Evolutionary conservation across 2,797 vertebrate genomes (phyloP), one percentile per base, ranked within the genome.

Genomic region (Etheostoma nigrum): DNA sequence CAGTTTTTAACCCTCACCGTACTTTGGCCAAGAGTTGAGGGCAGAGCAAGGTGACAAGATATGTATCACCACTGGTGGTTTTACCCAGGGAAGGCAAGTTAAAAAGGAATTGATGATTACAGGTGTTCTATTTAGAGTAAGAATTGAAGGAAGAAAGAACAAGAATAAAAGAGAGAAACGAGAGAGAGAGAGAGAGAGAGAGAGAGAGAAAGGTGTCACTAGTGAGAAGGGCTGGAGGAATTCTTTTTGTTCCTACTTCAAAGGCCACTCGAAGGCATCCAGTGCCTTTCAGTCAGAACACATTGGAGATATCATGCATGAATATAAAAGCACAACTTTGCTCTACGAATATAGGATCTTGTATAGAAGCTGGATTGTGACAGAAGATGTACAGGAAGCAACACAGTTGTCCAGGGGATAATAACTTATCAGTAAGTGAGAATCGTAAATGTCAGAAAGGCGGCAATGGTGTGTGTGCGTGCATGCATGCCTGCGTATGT

Each of bases 211-310:
- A 83, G 57, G 72, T 21, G 45, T 69, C 78, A 67, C 65, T 69
- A n/a, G 65, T 58, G 80, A 86, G 85, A 82, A 64, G 76, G 52
- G 79, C 68, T 78, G 85, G 83, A 80, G 85, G 83, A 85, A 90
- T 90, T 92, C 85, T 90, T 90, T 94, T 93, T 94, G 92, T 93
- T 93, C 91, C 62, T 27, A 84, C 90, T 91, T 93, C 92, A 94
- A 93, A 93, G 86, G 75, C 72, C 72, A 78, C 85, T 80, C 21
- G 11, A 44, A 82, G 84, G 77, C 83, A 88, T 71, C 79, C 76
- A 61, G 61, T 23, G 60, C 74, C 75, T 83, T 79, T 83, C 82
- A 87, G 76, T 88, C 87, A 61, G 58, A 63, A 66, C 86, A 90
- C 75, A 85, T 87, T 84, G 84, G 79, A 80, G 72, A 85, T 72